Conservation (phyloP, 1,140 invertebrate species). For the Tetramorium simillimum region DNA sequence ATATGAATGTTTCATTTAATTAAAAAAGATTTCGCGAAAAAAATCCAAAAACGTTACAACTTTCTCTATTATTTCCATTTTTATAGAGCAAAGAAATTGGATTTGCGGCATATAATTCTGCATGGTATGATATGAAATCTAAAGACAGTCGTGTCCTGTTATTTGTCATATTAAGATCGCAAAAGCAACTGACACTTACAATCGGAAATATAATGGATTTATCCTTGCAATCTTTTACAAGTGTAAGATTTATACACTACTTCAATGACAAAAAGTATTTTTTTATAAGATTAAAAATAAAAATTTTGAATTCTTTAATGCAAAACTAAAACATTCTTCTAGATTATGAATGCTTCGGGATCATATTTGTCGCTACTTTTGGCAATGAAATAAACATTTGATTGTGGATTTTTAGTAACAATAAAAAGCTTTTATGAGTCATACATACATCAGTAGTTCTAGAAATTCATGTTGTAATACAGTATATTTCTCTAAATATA, state of each 20-base stretch:
- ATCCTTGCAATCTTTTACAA: constrained; percentile 60
- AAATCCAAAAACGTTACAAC: background rate
- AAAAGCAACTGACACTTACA: constrained; percentile 49
- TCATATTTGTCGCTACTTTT: constrained; percentile 64
- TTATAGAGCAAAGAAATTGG: constrained; percentile 50
- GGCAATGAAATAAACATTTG: constrained; percentile 45
- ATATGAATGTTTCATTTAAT: background rate
- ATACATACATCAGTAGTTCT: background rate
- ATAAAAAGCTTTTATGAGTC: background rate
- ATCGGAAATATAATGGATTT: constrained; percentile 57
- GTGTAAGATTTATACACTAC: constrained; percentile 37
- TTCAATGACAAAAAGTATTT: background rate
- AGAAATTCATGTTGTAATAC: background rate
- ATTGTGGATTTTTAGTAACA: background rate
- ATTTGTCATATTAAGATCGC: constrained; percentile 54
- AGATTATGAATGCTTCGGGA: constrained; percentile 68
- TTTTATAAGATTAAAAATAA: background rate
- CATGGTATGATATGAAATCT: constrained; percentile 51
- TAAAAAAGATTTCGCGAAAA: background rate
- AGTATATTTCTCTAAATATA: background rate
- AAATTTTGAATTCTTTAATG: background rate
- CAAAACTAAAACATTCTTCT: constrained; percentile 4
- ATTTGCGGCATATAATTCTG: constrained; percentile 4
- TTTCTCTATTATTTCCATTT: background rate
- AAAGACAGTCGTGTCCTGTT: constrained; percentile 31